Evolutionary conservation across 2,888 invertebrate species (phyloP).

Genomic region (Eurois occulta): DNA sequence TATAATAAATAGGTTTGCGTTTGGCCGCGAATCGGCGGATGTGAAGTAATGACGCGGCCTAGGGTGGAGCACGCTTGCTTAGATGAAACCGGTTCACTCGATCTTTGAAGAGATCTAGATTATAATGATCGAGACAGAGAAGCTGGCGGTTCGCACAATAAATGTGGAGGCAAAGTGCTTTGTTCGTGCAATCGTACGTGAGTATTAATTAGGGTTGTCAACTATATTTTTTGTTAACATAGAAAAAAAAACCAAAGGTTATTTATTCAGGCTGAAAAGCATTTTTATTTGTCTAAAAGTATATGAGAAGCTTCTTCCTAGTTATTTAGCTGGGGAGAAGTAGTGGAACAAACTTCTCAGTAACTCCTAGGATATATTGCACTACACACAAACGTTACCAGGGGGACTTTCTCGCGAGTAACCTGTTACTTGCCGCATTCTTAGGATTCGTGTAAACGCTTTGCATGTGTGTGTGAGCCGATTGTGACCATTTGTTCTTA

Average conservation of each 20-base stretch:
- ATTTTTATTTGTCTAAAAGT: neutral
- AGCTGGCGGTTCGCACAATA: neutral
- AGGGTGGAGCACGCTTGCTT: neutral
- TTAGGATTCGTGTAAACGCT: neutral
- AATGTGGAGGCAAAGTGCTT: neutral
- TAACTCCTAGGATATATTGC: neutral
- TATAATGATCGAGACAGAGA: neutral
- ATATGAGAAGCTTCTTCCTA: neutral
- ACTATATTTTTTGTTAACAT: neutral
- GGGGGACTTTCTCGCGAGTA: neutral
- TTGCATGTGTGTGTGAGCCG: neutral
- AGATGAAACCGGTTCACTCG: neutral
- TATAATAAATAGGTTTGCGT: neutral
- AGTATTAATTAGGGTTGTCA: neutral
- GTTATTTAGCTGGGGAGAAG: neutral
- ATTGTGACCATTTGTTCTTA: neutral
- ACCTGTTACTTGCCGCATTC: neutral
- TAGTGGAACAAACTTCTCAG: neutral
- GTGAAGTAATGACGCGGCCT: neutral
- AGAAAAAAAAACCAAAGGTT: neutral
- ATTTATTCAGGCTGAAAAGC: neutral
- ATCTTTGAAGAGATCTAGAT: neutral
- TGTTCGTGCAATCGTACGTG: neutral
- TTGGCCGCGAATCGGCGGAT: neutral
- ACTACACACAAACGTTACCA: neutral